A percentile compares a stretch with the other conserved stretches of the same genome.
phyloP scores from a whole-genome alignment of 1,140 invertebrate genomes.

The Apis mellifera region DNA sequence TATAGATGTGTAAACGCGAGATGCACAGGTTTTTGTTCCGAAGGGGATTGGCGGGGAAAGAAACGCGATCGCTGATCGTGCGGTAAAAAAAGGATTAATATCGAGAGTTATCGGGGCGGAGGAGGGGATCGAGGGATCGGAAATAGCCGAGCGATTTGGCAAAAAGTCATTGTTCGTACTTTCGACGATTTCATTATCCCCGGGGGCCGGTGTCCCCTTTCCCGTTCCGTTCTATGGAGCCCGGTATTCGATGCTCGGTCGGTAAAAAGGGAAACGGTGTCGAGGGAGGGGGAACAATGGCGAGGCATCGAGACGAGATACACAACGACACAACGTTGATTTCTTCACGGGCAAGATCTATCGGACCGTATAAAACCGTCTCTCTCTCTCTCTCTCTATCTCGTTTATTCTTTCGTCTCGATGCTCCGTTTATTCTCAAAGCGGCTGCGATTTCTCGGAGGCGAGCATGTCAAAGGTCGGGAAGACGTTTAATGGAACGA shows the following conservation, averaged over 20 bases:
- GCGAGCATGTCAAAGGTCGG: not conserved
- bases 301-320: not conserved
- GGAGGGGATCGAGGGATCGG: not conserved
- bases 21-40: not conserved
- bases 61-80: not conserved
- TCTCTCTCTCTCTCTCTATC: not conserved
- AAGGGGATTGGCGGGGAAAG: not conserved
- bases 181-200: conserved; percentile 25
- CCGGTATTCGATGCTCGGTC: not conserved
- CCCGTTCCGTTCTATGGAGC: not conserved
- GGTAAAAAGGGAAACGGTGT: conserved; percentile 2
- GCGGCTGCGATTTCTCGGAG: not conserved
- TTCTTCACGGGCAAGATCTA: conserved; percentile 2
- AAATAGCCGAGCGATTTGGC: not conserved
- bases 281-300: not conserved
- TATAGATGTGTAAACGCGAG: not conserved
- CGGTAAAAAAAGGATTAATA: not conserved
- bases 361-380: conserved; percentile 19
- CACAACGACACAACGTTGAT: conserved; percentile 13
- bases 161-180: not conserved
- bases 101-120: not conserved
- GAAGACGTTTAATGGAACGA: not conserved
- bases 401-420: conserved; percentile 21
- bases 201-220: not conserved
- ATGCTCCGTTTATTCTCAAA: conserved; percentile 26